Evolutionary conservation across 2,797 vertebrate genomes (phyloP).

Genomic region (Heliangelus exortis): DNA sequence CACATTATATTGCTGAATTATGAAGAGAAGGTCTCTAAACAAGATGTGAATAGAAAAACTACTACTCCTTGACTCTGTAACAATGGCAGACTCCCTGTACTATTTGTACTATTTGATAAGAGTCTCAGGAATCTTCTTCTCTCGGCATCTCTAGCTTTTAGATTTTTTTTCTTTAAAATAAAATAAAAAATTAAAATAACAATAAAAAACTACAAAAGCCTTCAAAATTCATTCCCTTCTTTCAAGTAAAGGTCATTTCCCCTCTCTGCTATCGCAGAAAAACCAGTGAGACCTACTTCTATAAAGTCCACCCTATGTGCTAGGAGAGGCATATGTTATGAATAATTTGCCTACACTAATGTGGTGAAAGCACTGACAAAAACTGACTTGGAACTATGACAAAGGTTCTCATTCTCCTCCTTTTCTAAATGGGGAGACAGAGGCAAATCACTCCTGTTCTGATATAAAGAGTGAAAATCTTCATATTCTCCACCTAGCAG

Average conservation of each 20-base stretch:
- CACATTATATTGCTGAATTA: not conserved
- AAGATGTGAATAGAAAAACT: not conserved
- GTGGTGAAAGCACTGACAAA: not conserved
- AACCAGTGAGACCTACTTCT: not conserved
- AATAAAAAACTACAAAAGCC: too few species aligned
- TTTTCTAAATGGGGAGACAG: not conserved
- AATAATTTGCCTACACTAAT: conserved; percentile 4
- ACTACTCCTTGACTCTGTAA: not conserved
- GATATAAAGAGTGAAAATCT: not conserved
- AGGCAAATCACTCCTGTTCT: not conserved
- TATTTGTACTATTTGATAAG: not conserved
- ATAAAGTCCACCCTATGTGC: not conserved
- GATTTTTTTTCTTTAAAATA: not conserved
- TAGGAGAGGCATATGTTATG: not conserved
- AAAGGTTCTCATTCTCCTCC: not conserved
- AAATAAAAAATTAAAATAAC: too few species aligned
- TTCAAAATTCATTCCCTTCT: not conserved
- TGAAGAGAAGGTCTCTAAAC: not conserved
- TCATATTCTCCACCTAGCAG: not conserved
- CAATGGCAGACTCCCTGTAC: not conserved
- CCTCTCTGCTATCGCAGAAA: not conserved
- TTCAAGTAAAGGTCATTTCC: not conserved
- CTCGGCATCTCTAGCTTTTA: not conserved
- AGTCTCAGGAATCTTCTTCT: not conserved
- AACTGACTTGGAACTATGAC: not conserved